Base-by-base conservation (phyloP, 2,113 vertebrate genomes). In the Spea bombifrons region DNA sequence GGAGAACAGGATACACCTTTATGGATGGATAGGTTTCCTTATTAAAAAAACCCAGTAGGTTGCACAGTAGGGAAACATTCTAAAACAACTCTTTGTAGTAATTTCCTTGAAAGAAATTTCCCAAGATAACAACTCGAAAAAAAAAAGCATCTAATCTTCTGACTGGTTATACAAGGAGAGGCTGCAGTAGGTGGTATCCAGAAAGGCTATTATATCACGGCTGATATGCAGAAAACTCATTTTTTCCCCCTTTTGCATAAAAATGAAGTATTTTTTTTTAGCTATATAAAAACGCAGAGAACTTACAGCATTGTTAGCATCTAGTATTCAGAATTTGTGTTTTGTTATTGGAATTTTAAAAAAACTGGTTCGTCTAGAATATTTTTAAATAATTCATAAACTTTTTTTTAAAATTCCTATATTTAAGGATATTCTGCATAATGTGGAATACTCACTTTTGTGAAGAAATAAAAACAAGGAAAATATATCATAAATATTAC, bases 1-100 rank as follows among this genome's bases (percentile, higher is more conserved):
- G 93, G 94, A 95, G 94, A 98, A 96, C 95, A 97, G 93, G 94
- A 96, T 96, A 94, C 93, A 97, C 94, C 94, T 97, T 93, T 93
- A 94, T 96, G 95, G 93, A 95, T 97, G 95, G 93, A 91, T 97
- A 94, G 92, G 90, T 97, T 96, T 97, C 93, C 94, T 96, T 95
- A 98, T 98, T 97, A 96, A 97, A 96, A 96, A 93, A 93, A 88
- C 94, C 90, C 94, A 96, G 94, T 93, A 92, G 94, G 94, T 92
- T 83, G 86, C 94, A 91, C 94, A 93, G 94, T 93, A 93, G 94
- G 92, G 90, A 90, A 92, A 91, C 86, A 67, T 88, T 89, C 92
- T 95, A 94, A 95, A 96, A 96, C 94, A 95, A 94, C 92, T 91
- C 90, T 96, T 96, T 96, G 91, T 91, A 93, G 88, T 92, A 91